Percentiles rank a stretch among this genome's conserved stretches.
These are phyloP conservation scores for Cyanistes caeruleus DNA, from an alignment of 2,113 vertebrate genomes.

Conservation along the genomic window DNA sequence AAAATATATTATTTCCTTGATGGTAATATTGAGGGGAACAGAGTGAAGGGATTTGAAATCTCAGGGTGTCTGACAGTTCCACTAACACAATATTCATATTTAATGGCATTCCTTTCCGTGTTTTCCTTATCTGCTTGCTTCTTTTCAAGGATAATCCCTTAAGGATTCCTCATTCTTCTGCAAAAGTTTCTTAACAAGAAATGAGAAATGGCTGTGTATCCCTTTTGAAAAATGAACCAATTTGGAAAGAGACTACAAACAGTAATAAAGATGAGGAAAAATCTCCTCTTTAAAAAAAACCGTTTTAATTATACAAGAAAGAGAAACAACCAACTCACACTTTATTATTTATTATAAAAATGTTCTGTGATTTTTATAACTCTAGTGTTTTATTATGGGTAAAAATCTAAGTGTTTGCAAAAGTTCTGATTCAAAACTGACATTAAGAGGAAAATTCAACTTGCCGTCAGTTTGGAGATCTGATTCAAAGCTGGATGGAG, in stretches of 20 bases:
- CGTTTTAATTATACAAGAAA: neutral
- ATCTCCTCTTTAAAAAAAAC: neutral
- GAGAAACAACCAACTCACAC: accelerated
- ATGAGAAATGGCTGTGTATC: neutral
- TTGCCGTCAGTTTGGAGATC: neutral
- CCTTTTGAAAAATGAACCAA: neutral
- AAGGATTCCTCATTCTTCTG: neutral
- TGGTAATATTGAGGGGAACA: neutral
- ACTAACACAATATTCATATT: neutral
- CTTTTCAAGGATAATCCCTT: neutral
- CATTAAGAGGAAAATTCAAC: neutral
- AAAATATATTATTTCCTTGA: neutral
- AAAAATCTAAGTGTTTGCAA: neutral
- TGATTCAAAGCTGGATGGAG: neutral
- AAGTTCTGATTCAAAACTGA: neutral
- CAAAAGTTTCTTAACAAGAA: neutral
- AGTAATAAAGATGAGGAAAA: neutral
- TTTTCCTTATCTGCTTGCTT: neutral
- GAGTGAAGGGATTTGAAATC: neutral
- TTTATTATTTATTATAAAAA: neutral
- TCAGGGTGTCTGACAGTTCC: neutral
- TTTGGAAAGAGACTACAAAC: neutral
- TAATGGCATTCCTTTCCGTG: neutral
- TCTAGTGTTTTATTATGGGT: neutral
- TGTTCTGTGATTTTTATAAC: neutral